Percentiles rank a stretch among this genome's conserved stretches.
Conservation (phyloP, 2,888 invertebrate species). For the Sisyra nigra region DNA sequence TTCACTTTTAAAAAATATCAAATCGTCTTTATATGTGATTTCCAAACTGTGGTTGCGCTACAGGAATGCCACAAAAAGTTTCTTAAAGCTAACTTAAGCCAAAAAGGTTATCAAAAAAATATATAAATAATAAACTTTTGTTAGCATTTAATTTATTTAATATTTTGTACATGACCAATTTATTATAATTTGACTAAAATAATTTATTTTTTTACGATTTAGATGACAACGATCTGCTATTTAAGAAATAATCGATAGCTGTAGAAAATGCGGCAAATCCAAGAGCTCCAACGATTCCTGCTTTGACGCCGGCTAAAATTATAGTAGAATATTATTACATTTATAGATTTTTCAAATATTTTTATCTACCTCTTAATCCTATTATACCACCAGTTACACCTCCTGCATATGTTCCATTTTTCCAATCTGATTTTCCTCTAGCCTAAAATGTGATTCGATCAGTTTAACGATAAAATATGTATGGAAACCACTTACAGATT, state of each 20-base stretch:
- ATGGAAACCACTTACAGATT: conserved; percentile 43
- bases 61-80: too few relatives aligned
- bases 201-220: too few relatives aligned
- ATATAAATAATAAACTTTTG: too few relatives aligned
- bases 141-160: too few relatives aligned
- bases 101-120: too few relatives aligned
- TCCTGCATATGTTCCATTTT: conserved; percentile 91
- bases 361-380: conserved; percentile 56
- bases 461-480: background rate
- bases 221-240: conserved; percentile 14
- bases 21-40: too few relatives aligned
- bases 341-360: background rate
- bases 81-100: too few relatives aligned
- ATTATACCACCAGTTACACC: conserved; percentile 87
- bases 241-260: conserved; percentile 92
- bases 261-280: conserved; percentile 98
- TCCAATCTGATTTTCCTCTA: conserved; percentile 91
- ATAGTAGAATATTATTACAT: background rate
- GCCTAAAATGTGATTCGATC: conserved; percentile 26
- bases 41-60: too few relatives aligned
- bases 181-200: too few relatives aligned
- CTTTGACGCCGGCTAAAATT: conserved; percentile 76
- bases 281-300: conserved; percentile 84
- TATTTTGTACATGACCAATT: too few relatives aligned
- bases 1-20: too few relatives aligned